Percentiles rank a stretch among this genome's conserved stretches.
Conservation (phyloP, 2,797 vertebrate species). For the Sebastes reedi region DNA sequence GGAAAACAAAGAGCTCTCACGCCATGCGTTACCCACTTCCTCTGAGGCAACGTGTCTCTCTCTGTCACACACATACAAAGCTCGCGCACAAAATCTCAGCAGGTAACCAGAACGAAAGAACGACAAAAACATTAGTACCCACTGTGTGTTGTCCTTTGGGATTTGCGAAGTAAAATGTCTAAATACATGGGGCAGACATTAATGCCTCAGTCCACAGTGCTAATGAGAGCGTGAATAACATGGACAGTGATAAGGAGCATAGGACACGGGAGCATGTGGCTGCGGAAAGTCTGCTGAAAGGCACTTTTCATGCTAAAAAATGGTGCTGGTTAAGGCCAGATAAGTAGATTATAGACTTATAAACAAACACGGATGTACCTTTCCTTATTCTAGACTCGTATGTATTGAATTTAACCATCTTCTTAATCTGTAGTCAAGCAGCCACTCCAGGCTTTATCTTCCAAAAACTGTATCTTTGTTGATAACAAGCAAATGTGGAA, state of each 20-base stretch:
- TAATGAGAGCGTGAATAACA: constrained; percentile 56
- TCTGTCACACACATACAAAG: constrained; percentile 25
- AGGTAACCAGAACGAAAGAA: constrained; percentile 54
- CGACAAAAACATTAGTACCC: constrained; percentile 64
- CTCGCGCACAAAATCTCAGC: constrained; percentile 38
- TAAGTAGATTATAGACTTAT: neutral
- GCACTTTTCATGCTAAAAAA: neutral
- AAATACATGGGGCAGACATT: constrained; percentile 49
- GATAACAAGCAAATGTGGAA: constrained; percentile 5
- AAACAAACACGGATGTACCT: neutral
- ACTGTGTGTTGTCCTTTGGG: constrained; percentile 55
- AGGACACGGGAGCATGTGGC: constrained; percentile 9
- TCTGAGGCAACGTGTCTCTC: constrained; percentile 11
- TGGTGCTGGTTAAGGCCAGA: neutral
- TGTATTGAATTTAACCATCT: neutral
- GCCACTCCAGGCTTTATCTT: constrained; percentile 2
- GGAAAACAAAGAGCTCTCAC: constrained; percentile 22
- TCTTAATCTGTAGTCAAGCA: neutral
- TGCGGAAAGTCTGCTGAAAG: neutral
- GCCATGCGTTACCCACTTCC: neutral
- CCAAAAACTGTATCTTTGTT: constrained; percentile 23
- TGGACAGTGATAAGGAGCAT: constrained; percentile 7
- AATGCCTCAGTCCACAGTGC: constrained; percentile 24
- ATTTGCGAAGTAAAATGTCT: constrained; percentile 51
- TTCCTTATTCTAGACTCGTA: neutral